Percentiles rank a stretch among this genome's conserved stretches.
Conservation (phyloP, 2,888 invertebrate genomes). For the Diloba caeruleocephala region DNA sequence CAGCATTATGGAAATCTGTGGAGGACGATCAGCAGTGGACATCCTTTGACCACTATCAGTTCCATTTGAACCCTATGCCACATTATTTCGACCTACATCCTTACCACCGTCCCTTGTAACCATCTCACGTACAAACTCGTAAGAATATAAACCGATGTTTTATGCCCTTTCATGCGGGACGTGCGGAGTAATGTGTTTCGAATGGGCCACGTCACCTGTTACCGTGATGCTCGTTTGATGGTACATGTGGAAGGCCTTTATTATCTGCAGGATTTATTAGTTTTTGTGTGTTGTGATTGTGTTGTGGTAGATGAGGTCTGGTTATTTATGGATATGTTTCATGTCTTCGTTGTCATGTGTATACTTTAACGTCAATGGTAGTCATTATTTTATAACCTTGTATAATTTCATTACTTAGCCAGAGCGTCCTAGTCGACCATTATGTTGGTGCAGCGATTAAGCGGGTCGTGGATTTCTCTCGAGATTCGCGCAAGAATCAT, state of each 20-base stretch:
- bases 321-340: not conserved
- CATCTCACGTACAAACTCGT: conserved; percentile 38
- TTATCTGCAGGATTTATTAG: conserved; percentile 38
- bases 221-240: conserved; percentile 42
- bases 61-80: not conserved
- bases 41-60: not conserved
- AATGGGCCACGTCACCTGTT: conserved; percentile 52
- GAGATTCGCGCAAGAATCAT: too few relatives aligned
- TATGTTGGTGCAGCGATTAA: too few relatives aligned
- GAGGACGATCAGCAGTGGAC: too few relatives aligned
- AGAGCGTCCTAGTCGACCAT: too few relatives aligned
- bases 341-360: too few relatives aligned
- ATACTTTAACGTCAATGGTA: too few relatives aligned
- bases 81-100: not conserved
- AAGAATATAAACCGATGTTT: conserved; percentile 48
- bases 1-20: too few relatives aligned
- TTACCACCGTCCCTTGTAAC: not conserved
- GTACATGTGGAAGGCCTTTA: conserved; percentile 41
- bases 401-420: too few relatives aligned
- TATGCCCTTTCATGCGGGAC: conserved; percentile 43
- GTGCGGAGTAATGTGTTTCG: conserved; percentile 51
- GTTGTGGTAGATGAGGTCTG: not conserved
- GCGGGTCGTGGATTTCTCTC: too few relatives aligned
- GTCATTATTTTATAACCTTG: too few relatives aligned
- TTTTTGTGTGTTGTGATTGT: conserved; percentile 26